Base-by-base conservation (phyloP, 2,888 invertebrate genomes). In the Brenthis hecate region DNA sequence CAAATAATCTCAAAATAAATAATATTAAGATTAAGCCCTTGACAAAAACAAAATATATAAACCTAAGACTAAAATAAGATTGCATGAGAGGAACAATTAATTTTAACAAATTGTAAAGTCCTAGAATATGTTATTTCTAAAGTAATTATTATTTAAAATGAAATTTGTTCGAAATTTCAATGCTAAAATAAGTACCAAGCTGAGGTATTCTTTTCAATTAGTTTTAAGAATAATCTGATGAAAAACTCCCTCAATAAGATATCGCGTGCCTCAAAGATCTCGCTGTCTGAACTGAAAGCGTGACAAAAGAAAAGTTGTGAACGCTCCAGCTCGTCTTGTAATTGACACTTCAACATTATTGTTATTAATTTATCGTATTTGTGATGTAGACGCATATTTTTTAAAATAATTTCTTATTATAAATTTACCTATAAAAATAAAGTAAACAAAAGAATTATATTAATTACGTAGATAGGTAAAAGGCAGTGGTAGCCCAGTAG, bases 241-340 rank as follows among this genome's bases (percentile, higher is more conserved):
- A 56, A 69, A 48, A 56, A 56, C 43, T 47, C 36, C 32, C 47
- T 51, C 51, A 68, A 60, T 61, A 65, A 58, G 48, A 53, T 61
- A 71, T 71, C 63, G 72, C 72, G 71, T 72, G 71, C 56, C 56
- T 58, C 58, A 60, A 53, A 68, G 66, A 68, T 67, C 85, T 88
- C 85, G 74, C 85, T 80, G 77, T 86, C 83, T 71, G 78, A 72
- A 87, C 80, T 83, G 92, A 92, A 92, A 92, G 92, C 92, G 92
- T 87, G 84, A 89, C 89, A 85, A 75, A 79, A 76, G 78, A 80
- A 81, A 81, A 79, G 80, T 80, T 80, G 78, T 73, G 77, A 81
- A 83, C 81, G 73, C 61, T 68, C 73, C 72, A 71, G 65, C 51
- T 56, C 55, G 32, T 66, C 62, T 47, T 71, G 56, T 66, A 72